Base-by-base conservation (phyloP, 2,113 vertebrate genomes). In the Gnathonemus longibarbis region DNA sequence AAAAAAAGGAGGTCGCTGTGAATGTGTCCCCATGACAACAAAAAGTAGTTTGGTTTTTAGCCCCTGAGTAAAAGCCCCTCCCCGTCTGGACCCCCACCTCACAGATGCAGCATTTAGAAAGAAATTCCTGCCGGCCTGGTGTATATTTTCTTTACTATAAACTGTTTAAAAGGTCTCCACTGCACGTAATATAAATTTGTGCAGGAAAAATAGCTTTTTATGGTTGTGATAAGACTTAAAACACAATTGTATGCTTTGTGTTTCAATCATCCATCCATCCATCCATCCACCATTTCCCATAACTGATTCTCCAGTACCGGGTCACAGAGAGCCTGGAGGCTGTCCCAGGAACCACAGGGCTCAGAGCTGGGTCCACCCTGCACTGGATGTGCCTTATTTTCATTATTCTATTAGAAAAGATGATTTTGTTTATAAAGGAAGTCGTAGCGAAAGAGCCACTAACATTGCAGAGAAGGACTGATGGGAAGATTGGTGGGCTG, bases 11-110 rank as follows among this genome's bases (percentile, higher is more conserved):
- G 70, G 70, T 84, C 24, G 6, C 27, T 39, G 11, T 70, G 58
- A 86, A 87, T 90, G 24, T 35, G 66, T 27, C 56, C 42, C 13
- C 50, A 86, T 53, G 89, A 70, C 62, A n/a, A 90, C 89, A 90
- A 86, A 90, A 84, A 70, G 31, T 74, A 52, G 45, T 66, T 80
- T 90, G 89, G 49, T 66, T 56, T 85, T 39, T 31, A 45, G 7
- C 83, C 89, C 35, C 50, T 42, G 21, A 58, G 35, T 35, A 87
- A 84, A 24, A 50, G 1, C 48, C 45, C 17, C 46, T 39, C 46
- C 17, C 21, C 0, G 31, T 19, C 50, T 49, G 17, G 8, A 2
- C 48, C 19, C 80, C 46, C 39, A 58, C 15, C 52, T 42, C 42
- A n/a, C 3, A 53, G 6, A 10, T 27, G 15, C 7, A 8, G 5